Base-by-base conservation (phyloP, 2,888 invertebrate genomes). In the Tetragonula carbonaria region DNA sequence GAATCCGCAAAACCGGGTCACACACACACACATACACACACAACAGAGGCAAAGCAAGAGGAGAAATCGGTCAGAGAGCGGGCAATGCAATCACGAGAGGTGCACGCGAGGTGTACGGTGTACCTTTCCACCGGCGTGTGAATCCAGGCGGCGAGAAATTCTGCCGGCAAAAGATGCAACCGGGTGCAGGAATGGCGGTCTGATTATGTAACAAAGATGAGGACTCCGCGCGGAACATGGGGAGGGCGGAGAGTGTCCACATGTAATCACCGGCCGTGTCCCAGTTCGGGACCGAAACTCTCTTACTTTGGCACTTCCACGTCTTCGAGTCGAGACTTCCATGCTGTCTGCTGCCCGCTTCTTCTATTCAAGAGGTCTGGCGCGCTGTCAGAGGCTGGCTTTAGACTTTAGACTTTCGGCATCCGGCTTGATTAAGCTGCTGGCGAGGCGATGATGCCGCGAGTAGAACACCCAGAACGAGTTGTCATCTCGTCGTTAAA, bases 391-490 rank as follows among this genome's bases (percentile, higher is more conserved):
- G 75, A 66, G 71, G 80, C 67, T 85, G 78, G 86, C 86, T 86
- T 88, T 82, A 88, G 90, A 91, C 86, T 86, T 88, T 82, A 88
- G 90, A 91, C 86, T 92, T 91, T 92, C 89, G 88, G 84, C 86
- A 88, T 89, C 82, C 85, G 87, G 84, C 82, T 91, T 93, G 93
- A 93, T 93, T 93, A 93, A 93, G 91, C 91, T 91, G 88, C 84
- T 87, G 88, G 87, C 85, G 84, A 87, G 90, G 91, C 92, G 91
- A 92, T 88, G 90, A 91, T 91, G 90, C 90, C 86, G 88, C 85
- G 82, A 87, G 82, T 59, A 38, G 71, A 78, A 66, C 85, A 77
- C 75, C 70, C 89, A 88, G 89, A 79, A 86, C 45, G 45, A 45
- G 90, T 87, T 91, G 88, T 87, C 89, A 90, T 90, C 86, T 74